A percentile compares a stretch with the other conserved stretches of the same genome.
Evolutionary conservation across 1,140 invertebrate species (phyloP).

Genomic region (Acyrthosiphon pisum): DNA sequence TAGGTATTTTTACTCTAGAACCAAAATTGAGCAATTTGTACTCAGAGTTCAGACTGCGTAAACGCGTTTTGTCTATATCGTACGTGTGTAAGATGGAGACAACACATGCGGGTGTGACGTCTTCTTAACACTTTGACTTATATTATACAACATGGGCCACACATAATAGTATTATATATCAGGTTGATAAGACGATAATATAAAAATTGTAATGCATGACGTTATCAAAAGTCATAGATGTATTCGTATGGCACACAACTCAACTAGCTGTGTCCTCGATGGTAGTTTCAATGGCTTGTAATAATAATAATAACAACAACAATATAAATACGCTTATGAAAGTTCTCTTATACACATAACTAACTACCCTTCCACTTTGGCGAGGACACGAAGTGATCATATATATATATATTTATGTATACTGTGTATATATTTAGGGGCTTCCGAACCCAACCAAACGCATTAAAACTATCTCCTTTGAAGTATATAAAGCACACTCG

Average conservation of each 20-base stretch:
- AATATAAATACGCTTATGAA: background rate
- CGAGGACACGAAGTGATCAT: background rate
- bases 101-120: no score
- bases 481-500: conserved; percentile 12
- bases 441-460: conserved; percentile 8
- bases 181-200: background rate
- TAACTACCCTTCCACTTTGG: background rate
- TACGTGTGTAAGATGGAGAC: no score
- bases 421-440: background rate
- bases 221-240: background rate
- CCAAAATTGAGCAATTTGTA: no score
- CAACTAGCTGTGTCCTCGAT: background rate
- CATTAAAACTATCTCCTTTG: conserved; percentile 34
- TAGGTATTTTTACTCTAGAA: no score
- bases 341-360: background rate
- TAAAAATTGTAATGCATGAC: background rate
- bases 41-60: no score
- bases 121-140: background rate
- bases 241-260: background rate
- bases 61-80: no score
- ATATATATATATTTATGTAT: background rate
- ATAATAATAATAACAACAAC: background rate
- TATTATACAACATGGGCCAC: background rate
- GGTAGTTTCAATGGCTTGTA: background rate
- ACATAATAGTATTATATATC: background rate